Evolutionary conservation across 30 jellyfish, hydroid and myxozoan species (phyloP).

Genomic region (Pseudorhiza aurosa): DNA sequence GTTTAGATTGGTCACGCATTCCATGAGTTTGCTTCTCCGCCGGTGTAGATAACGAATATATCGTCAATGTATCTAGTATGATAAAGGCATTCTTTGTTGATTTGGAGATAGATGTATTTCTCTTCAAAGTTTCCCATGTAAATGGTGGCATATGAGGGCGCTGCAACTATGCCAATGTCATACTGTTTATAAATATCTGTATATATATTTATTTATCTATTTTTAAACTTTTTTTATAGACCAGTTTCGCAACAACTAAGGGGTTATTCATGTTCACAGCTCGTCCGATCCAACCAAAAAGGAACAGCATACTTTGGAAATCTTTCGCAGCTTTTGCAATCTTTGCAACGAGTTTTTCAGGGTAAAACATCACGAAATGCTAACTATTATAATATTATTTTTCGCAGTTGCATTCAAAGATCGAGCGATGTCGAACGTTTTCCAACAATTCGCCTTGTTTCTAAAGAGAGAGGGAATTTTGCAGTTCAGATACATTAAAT

Average conservation of each 20-base stretch:
- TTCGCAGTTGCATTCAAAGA: constrained; percentile 3
- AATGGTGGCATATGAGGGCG: not conserved
- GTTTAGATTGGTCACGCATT: not conserved
- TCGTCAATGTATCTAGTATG: constrained; percentile 5
- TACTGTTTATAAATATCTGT: not conserved
- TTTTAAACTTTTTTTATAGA: no score
- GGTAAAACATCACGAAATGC: no score
- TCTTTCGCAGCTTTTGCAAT: not conserved
- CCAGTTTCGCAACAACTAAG: no score
- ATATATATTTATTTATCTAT: not conserved
- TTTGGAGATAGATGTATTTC: not conserved
- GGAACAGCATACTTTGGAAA: no score
- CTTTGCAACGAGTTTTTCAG: not conserved
- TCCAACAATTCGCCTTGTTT: constrained; percentile 44
- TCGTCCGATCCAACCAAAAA: no score
- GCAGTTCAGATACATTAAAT: constrained; percentile 59
- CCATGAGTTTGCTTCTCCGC: not conserved
- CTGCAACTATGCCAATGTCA: not conserved
- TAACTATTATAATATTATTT: no score
- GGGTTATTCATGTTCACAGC: no score
- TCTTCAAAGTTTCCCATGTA: not conserved
- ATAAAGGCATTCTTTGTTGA: not conserved
- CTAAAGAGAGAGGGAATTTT: constrained; percentile 56
- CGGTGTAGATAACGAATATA: not conserved
- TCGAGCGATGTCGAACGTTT: constrained; percentile 58